Evolutionary conservation across 2,888 invertebrate genomes (phyloP).

Genomic region (Gymnocheta viridis): DNA sequence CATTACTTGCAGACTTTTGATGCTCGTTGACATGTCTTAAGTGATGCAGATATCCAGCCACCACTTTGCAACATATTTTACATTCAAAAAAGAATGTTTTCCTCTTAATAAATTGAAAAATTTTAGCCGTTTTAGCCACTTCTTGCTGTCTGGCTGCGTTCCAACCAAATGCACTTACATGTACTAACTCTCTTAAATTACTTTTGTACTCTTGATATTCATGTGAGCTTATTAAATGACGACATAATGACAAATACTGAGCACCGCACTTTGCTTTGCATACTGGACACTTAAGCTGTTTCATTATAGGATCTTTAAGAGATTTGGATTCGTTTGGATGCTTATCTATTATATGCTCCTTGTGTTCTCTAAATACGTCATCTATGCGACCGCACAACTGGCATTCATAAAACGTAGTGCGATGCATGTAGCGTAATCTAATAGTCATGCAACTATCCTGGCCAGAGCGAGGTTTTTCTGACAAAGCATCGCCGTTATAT

Average conservation of each 20-base stretch:
- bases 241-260: constrained; percentile 66
- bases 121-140: constrained; percentile 67
- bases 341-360: constrained; percentile 69
- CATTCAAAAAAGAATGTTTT: constrained; percentile 72
- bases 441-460: constrained; percentile 73
- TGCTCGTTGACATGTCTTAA: constrained; percentile 68
- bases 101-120: constrained; percentile 70
- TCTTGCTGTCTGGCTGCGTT: constrained; percentile 61
- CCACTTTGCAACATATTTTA: constrained; percentile 66
- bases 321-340: constrained; percentile 72
- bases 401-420: constrained; percentile 71
- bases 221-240: constrained; percentile 67
- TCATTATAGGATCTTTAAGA: constrained; percentile 73
- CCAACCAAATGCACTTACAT: constrained; percentile 69
- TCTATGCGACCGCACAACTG: constrained; percentile 72
- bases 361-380: constrained; percentile 70
- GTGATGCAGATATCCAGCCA: constrained; percentile 71
- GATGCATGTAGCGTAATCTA: constrained; percentile 71
- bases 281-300: constrained; percentile 70
- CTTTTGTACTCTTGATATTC: constrained; percentile 62
- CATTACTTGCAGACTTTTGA: constrained; percentile 4
- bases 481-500: constrained; percentile 67
- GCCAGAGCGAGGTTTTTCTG: constrained; percentile 68
- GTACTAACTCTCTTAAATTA: constrained; percentile 65
- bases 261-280: constrained; percentile 70